These are phyloP conservation scores for Oncorhynchus kisutch DNA, from an alignment of 2,113 vertebrate genomes.

Conservation along the genomic window DNA sequence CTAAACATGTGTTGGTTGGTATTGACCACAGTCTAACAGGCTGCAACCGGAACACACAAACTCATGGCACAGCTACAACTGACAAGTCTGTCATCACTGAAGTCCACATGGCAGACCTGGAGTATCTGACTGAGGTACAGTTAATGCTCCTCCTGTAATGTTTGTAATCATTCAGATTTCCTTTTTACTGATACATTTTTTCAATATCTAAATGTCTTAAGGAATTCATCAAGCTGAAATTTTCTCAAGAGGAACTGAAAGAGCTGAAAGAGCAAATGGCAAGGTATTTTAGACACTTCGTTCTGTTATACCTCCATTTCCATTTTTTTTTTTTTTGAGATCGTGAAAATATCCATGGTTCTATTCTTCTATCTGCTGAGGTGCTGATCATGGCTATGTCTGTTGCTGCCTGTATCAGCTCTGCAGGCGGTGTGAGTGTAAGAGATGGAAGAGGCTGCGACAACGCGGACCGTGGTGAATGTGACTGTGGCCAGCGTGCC, in stretches of 20 bases:
- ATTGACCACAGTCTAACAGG: constrained; percentile 9
- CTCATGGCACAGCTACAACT: constrained; percentile 28
- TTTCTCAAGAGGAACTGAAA: constrained; percentile 23
- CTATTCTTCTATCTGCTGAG: too few relatives aligned
- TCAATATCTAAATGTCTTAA: constrained; percentile 21
- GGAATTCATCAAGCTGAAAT: constrained; percentile 59
- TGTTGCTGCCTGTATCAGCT: too few relatives aligned
- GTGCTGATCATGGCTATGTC: too few relatives aligned
- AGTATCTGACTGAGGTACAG: constrained; percentile 43
- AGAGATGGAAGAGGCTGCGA: background rate
- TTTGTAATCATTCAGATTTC: too few relatives aligned
- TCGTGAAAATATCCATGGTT: too few relatives aligned
- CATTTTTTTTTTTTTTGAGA: too few relatives aligned
- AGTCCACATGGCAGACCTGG: constrained; percentile 58
- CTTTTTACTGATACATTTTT: too few relatives aligned
- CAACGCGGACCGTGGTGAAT: background rate
- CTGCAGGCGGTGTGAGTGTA: too few relatives aligned
- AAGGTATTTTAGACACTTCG: constrained; percentile 29
- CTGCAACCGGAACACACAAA: constrained; percentile 43
- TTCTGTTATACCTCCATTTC: background rate
- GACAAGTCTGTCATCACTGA: constrained; percentile 61
- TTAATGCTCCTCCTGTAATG: background rate
- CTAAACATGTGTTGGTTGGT: constrained; percentile 1
- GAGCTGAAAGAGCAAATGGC: constrained; percentile 32
- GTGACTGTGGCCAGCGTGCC: constrained; percentile 38